Conservation (phyloP, 2,888 invertebrate genomes). For the Stomorhina lunata region DNA sequence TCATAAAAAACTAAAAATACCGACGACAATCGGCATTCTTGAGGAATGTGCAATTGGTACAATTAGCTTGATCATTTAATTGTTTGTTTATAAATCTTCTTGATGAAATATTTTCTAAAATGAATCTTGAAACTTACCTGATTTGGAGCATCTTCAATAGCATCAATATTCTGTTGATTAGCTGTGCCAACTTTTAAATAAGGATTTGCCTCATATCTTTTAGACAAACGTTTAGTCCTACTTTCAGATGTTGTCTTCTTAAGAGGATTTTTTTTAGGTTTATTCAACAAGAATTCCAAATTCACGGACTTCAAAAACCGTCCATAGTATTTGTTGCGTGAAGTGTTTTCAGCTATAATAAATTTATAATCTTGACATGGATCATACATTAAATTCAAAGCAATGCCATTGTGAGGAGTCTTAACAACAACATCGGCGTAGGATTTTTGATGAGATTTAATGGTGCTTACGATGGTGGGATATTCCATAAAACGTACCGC, state of each 20-base stretch:
- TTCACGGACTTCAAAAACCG: conserved; percentile 75
- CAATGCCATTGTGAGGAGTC: conserved; percentile 64
- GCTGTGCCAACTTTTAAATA: conserved; percentile 61
- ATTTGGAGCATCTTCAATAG: conserved; percentile 58
- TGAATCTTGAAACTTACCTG: conserved; percentile 66
- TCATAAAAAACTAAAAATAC: too few species aligned
- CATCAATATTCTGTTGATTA: not conserved
- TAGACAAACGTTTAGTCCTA: conserved; percentile 37
- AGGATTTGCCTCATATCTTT: conserved; percentile 69
- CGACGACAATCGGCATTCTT: too few species aligned
- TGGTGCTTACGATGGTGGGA: conserved; percentile 69
- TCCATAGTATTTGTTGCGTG: conserved; percentile 72
- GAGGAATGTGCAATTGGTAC: too few species aligned
- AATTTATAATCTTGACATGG: conserved; percentile 70
- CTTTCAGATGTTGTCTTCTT: not conserved
- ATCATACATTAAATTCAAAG: conserved; percentile 71
- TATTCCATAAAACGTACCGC: conserved; percentile 75
- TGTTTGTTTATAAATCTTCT: too few species aligned
- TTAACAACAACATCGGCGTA: conserved; percentile 73
- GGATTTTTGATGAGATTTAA: conserved; percentile 77
- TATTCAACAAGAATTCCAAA: conserved; percentile 68
- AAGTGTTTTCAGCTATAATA: conserved; percentile 69
- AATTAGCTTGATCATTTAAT: too few species aligned
- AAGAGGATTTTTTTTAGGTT: conserved; percentile 46
- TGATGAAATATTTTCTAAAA: too few species aligned